Conservation (phyloP, 2,797 vertebrate genomes). For the Notolabrus celidotus region DNA sequence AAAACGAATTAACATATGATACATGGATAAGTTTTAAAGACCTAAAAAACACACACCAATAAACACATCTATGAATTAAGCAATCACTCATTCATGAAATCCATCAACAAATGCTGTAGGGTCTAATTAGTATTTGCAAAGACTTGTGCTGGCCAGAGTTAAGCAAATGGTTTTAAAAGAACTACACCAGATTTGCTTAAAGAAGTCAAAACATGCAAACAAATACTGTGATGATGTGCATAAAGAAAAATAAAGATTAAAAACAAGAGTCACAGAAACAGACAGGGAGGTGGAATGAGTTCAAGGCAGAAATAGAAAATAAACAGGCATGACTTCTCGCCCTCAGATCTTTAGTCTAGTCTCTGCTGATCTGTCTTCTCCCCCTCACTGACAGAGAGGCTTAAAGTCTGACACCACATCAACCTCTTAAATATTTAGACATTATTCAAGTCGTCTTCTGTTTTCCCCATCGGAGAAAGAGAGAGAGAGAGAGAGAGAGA, state of each 20-base stretch:
- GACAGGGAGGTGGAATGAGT: conserved; percentile 22
- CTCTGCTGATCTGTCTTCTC: conserved; percentile 76
- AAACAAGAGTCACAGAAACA: conserved; percentile 21
- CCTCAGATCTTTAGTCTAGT: conserved; percentile 72
- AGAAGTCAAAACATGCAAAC: no score
- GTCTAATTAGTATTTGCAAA: no score
- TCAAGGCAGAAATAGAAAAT: conserved; percentile 60
- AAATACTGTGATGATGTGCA: background rate
- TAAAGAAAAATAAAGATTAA: conserved; percentile 23
- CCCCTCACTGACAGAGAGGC: conserved; percentile 72
- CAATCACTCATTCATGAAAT: no score
- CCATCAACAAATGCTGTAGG: no score
- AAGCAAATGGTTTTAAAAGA: no score
- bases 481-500: conserved; percentile 12
- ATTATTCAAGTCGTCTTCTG: conserved; percentile 65
- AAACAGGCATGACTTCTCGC: conserved; percentile 68
- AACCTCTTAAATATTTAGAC: conserved; percentile 83
- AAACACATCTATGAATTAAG: no score
- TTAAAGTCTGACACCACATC: conserved; percentile 78
- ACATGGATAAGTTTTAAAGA: no score
- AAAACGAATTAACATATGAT: no score
- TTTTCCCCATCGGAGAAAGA: no score
- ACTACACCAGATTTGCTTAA: no score
- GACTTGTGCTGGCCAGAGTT: no score
- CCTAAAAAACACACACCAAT: no score